Base-by-base conservation (phyloP, 1,140 invertebrate genomes). In the Mercenaria mercenaria region DNA sequence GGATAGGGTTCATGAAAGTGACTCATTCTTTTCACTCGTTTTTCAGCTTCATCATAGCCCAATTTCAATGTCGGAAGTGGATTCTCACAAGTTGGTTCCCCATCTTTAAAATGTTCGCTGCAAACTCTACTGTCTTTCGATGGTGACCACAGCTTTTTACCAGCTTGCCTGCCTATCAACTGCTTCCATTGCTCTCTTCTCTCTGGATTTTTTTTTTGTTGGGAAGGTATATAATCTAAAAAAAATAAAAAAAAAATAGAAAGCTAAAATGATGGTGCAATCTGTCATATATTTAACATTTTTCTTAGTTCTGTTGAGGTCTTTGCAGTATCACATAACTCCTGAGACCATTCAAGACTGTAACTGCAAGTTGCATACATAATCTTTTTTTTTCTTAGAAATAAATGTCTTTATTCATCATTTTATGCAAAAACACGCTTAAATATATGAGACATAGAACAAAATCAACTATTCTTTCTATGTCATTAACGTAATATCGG, bases 201-300 rank as follows among this genome's bases (percentile, higher is more conserved):
- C 4, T 8, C 72, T 39, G 52, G 69, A 3, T 20, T 41, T 87
- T 13, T 26, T 39, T n/a, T n/a, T 76, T 2, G 80, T 64, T 76
- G 84, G 84, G 61, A 87, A 87, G 26, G 84, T 41, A 39, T 41
- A 87, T 34, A 87, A 34, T 64, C 84, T 79, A 72, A 61, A 87
- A 79, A 6, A 74, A 10, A 87, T 8, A 72, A 64, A 20, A 37
- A 18, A 29, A 34, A 34, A 32, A 11, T 47, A 26, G n/a, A n/a
- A n/a, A n/a, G n/a, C n/a, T n/a, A n/a, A n/a, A n/a, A n/a, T n/a
- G n/a, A n/a, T n/a, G n/a, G n/a, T n/a, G n/a, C n/a, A n/a, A n/a
- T n/a, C n/a, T n/a, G n/a, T n/a, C n/a, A n/a, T n/a, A n/a, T n/a
- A n/a, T n/a, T n/a, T n/a, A n/a, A n/a, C n/a, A n/a, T n/a, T n/a